Base-by-base conservation (phyloP, 2,888 invertebrate species). In the Mechanitis mazaeus region DNA sequence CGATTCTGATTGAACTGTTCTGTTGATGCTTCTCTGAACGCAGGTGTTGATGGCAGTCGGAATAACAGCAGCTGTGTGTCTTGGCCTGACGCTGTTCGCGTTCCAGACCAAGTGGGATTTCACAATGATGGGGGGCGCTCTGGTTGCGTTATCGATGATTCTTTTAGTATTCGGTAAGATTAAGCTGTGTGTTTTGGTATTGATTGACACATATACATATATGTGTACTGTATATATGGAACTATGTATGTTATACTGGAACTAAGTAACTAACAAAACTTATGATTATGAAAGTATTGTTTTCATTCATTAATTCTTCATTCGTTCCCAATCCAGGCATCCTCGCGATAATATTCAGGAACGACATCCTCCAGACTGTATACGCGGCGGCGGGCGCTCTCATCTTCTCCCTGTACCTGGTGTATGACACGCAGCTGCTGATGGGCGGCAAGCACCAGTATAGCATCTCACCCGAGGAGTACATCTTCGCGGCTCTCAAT, bases 361-460 rank as follows among this genome's bases (percentile, higher is more conserved):
- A 81, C 68, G 91, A 91, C 71, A 91, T 93, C 45, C 85, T 96
- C 64, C 92, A 91, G 0, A 77, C 96, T 11, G 92, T 97, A 1
- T 98, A 98, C 81, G 94, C 96, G 0, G 94, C 94, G 0, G 74
- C 96, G 9, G 98, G 97, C 5, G 98, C 97, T 0, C 85, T 98
- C 7, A 83, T 98, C 1, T 98, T 98, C 87, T 96, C 96, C 0
- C 79, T 97, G 59, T 98, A 97, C 84, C 90, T 98, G 59, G 93
- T 98, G 11, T 96, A 96, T 79, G 98, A 98, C 85, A 97, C 97
- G 0, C 97, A 98, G 84, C 78, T 94, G 69, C 96, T 98, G 95
- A 91, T 97, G 81, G 97, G 97, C 3, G 97, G 97, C 11, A 94
- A 94, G 45, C 97, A 98, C 88, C 96, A 95, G 83, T 96, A 95